A percentile compares a stretch with the other conserved stretches of the same genome.
Conservation (phyloP, 1,140 invertebrate genomes). For the Leptoteleia sp. region DNA sequence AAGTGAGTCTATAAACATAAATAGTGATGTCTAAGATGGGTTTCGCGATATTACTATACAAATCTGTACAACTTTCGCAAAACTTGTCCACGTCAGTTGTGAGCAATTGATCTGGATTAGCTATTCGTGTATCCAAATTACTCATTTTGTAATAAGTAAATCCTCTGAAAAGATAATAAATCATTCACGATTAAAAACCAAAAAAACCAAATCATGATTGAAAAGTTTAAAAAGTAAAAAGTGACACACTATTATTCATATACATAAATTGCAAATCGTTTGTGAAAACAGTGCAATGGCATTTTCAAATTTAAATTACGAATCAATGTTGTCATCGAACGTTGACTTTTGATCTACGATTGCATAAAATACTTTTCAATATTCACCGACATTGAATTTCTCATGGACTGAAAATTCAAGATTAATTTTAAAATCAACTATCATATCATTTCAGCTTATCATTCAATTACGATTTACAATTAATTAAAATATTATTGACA, state of each 20-base stretch:
- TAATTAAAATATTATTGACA: too few relatives aligned
- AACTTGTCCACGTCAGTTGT: conserved; percentile 99
- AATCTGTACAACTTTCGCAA: conserved; percentile 95
- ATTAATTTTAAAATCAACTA: too few relatives aligned
- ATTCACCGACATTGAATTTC: conserved; percentile 8
- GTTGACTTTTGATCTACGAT: conserved; percentile 40
- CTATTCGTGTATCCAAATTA: conserved; percentile 96
- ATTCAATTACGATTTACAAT: too few relatives aligned
- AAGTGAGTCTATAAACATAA: conserved; percentile 94
- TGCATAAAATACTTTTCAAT: conserved; percentile 37
- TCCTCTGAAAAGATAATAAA: conserved; percentile 88
- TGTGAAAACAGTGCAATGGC: not conserved
- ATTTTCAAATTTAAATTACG: conserved; percentile 48
- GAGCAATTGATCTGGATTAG: conserved; percentile 97
- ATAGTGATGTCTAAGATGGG: conserved; percentile 96
- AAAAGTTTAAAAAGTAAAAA: conserved; percentile 13
- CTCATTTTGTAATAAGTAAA: conserved; percentile 99
- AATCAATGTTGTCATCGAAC: not conserved
- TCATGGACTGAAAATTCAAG: too few relatives aligned
- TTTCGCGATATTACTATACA: conserved; percentile 99
- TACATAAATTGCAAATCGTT: not conserved
- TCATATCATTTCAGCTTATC: too few relatives aligned
- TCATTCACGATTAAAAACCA: too few relatives aligned
- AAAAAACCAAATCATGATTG: too few relatives aligned
- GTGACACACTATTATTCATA: conserved; percentile 7